These are phyloP conservation scores for Cryptotis parvus DNA, from an alignment of 2,113 vertebrate species.

Conservation along the genomic window DNA sequence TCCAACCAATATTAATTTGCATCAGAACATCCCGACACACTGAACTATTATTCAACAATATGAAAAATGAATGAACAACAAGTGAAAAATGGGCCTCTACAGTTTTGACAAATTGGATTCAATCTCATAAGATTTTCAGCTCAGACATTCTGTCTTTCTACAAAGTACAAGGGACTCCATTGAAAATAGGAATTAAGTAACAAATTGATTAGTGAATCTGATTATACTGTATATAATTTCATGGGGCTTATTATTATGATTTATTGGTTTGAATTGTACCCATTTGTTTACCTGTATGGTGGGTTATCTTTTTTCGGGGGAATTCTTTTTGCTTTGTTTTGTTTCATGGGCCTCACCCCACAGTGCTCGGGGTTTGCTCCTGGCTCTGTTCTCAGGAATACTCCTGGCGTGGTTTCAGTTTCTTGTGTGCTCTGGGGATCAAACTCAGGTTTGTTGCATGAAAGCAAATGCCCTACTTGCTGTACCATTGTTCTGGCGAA, in stretches of 20 bases:
- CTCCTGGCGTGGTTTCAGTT: too few relatives aligned
- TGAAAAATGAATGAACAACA: too few relatives aligned
- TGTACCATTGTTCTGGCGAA: too few relatives aligned
- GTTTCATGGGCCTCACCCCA: too few relatives aligned
- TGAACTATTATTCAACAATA: constrained; percentile 30
- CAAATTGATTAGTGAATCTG: constrained; percentile 38
- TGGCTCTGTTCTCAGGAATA: too few relatives aligned
- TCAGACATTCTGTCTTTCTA: constrained; percentile 71
- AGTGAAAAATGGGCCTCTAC: constrained; percentile 13
- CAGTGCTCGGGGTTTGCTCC: too few relatives aligned
- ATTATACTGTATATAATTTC: constrained; percentile 52
- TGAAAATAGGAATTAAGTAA: constrained; percentile 48
- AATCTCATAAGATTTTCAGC: constrained; percentile 15
- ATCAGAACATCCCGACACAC: background rate
- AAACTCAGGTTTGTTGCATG: too few relatives aligned
- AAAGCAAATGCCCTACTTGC: too few relatives aligned
- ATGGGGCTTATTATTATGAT: constrained; percentile 37
- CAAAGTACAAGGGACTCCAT: constrained; percentile 28
- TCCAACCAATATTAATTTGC: background rate
- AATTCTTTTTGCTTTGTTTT: too few relatives aligned
- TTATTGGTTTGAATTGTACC: background rate
- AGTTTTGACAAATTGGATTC: constrained; percentile 27
- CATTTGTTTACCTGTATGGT: constrained; percentile 7
- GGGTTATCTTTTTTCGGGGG: too few relatives aligned
- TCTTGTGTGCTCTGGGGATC: too few relatives aligned